phyloP scores from a whole-genome alignment of 2,888 invertebrate species.

The Drosophila suboccidentalis region DNA sequence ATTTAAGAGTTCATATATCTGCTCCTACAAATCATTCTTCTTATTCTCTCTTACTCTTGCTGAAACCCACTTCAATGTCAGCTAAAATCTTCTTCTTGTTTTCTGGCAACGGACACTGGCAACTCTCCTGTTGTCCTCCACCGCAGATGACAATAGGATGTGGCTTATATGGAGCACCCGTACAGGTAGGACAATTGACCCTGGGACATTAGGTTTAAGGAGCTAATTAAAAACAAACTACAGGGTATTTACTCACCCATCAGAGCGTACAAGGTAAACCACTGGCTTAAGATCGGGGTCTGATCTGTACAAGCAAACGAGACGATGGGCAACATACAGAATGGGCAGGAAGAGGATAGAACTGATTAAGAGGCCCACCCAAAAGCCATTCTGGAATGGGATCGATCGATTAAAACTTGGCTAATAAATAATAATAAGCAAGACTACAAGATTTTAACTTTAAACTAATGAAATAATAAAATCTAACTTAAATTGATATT shows the following conservation, averaged over 20 bases:
- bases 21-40: background rate
- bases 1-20: background rate
- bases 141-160: background rate
- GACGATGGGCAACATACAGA: slow-evolving; percentile 91
- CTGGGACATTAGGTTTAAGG: no score
- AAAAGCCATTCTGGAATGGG: slow-evolving; percentile 93
- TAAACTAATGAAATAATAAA: no score
- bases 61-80: background rate
- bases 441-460: background rate
- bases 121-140: background rate
- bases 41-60: slow-evolving; percentile 3
- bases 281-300: background rate
- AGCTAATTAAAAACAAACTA: no score
- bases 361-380: slow-evolving; percentile 95
- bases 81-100: no score
- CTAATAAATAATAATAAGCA: background rate
- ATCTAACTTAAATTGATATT: no score
- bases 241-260: background rate
- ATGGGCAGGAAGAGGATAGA: slow-evolving; percentile 92
- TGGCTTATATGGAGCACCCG: slow-evolving; percentile 5
- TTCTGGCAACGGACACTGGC: background rate
- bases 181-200: slow-evolving; percentile 4
- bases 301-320: slow-evolving; percentile 88
- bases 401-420: background rate
- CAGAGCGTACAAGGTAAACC: background rate